These are phyloP conservation scores for Tetramorium simillimum DNA, from an alignment of 1,140 invertebrate genomes.

Conservation along the genomic window DNA sequence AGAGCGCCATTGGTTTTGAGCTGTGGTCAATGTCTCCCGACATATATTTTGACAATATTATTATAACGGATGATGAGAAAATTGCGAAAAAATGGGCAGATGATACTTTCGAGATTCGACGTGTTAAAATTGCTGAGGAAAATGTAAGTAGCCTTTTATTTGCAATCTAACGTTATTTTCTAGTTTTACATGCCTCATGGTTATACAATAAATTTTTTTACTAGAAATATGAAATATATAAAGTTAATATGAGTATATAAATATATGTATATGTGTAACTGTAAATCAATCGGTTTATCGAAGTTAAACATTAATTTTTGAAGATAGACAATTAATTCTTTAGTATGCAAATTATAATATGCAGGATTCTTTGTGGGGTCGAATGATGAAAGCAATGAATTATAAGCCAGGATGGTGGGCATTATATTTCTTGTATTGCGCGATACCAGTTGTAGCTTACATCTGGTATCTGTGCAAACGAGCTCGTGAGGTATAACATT, in stretches of 20 bases:
- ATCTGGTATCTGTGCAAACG: constrained; percentile 89
- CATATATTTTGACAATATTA: constrained; percentile 98
- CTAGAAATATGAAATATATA: background rate
- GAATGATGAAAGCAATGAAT: constrained; percentile 90
- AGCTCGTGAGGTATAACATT: constrained; percentile 88
- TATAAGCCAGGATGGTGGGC: constrained; percentile 92
- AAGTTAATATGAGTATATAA: background rate
- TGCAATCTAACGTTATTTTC: background rate
- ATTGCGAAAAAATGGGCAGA: constrained; percentile 93
- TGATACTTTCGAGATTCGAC: constrained; percentile 95
- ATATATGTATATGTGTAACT: background rate
- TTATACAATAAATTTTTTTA: background rate
- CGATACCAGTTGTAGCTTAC: constrained; percentile 90
- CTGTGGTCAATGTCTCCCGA: constrained; percentile 99
- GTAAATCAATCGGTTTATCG: background rate
- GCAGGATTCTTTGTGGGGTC: constrained; percentile 90
- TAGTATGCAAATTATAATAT: constrained; percentile 58
- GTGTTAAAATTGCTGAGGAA: constrained; percentile 91
- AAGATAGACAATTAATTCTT: background rate
- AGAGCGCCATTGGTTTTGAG: constrained; percentile 97
- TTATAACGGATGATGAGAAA: constrained; percentile 94
- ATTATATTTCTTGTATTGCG: constrained; percentile 91
- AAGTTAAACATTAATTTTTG: background rate
- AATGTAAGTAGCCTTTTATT: constrained; percentile 88
- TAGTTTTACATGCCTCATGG: background rate